phyloP scores from a whole-genome alignment of 1,140 invertebrate species.

The Akabosia matsudoensis region DNA sequence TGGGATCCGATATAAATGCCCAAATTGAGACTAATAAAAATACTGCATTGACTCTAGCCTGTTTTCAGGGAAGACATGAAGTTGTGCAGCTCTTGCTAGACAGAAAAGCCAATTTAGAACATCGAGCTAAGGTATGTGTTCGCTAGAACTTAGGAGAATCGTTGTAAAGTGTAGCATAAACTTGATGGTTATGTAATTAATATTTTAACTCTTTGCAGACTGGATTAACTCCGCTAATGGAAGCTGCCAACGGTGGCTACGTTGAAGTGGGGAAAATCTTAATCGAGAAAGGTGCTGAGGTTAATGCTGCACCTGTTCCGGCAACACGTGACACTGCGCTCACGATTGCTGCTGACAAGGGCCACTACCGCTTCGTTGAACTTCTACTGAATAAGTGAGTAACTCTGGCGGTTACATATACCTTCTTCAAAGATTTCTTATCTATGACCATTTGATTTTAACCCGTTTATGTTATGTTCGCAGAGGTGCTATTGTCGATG shows the following conservation, averaged over 20 bases:
- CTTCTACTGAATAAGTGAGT: slow-evolving; percentile 61
- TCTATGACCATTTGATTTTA: background rate
- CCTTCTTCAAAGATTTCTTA: no score
- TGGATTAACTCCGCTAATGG: slow-evolving; percentile 97
- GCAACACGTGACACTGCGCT: slow-evolving; percentile 96
- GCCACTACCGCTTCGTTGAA: slow-evolving; percentile 95
- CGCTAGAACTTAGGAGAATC: background rate
- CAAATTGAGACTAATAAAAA: slow-evolving; percentile 99
- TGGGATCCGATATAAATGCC: slow-evolving; percentile 98
- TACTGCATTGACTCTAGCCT: slow-evolving; percentile 96
- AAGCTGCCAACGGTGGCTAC: slow-evolving; percentile 97
- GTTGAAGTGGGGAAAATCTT: slow-evolving; percentile 95
- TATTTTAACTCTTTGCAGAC: slow-evolving; percentile 60
- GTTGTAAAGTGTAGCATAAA: background rate
- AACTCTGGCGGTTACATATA: background rate
- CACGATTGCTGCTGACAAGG: slow-evolving; percentile 98
- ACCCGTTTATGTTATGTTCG: background rate
- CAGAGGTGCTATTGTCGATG: slow-evolving; percentile 84
- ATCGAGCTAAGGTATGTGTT: slow-evolving; percentile 87
- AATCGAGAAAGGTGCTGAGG: slow-evolving; percentile 94
- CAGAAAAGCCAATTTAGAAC: slow-evolving; percentile 97
- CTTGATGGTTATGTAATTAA: slow-evolving; percentile 24
- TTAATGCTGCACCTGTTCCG: slow-evolving; percentile 96
- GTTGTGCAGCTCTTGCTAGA: slow-evolving; percentile 94
- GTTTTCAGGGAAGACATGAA: slow-evolving; percentile 98